A percentile compares a stretch with the other conserved stretches of the same genome.
phyloP scores from a whole-genome alignment of 2,113 vertebrate species.

The Sturnira hondurensis region DNA sequence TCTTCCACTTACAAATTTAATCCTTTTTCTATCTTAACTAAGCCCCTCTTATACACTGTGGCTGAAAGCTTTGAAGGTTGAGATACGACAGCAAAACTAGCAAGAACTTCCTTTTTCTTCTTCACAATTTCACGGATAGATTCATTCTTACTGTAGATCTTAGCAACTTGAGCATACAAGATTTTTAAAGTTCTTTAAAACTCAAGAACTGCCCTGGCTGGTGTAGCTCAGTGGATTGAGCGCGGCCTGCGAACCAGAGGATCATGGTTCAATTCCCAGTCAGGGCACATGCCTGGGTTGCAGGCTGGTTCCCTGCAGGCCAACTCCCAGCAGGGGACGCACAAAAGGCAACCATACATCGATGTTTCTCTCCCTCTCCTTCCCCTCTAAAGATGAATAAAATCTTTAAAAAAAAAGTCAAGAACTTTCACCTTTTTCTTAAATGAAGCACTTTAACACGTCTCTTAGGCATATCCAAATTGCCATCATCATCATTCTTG shows the following conservation, averaged over 20 bases:
- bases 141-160: background rate
- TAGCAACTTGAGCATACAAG: background rate
- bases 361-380: too few species aligned
- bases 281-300: too few species aligned
- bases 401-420: too few species aligned
- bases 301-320: too few species aligned
- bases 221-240: too few species aligned
- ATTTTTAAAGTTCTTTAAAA: background rate
- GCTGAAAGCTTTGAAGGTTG: background rate
- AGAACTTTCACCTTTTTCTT: background rate
- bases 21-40: background rate
- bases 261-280: too few species aligned
- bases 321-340: too few species aligned
- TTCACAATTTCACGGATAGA: background rate
- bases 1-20: background rate
- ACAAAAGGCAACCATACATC: too few species aligned
- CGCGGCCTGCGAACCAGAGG: too few species aligned
- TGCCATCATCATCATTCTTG: background rate
- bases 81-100: background rate
- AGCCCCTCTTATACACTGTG: background rate
- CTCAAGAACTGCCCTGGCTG: too few species aligned
- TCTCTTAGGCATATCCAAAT: background rate
- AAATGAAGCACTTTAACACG: background rate
- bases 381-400: too few species aligned
- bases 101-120: background rate